Percentiles rank a stretch among this genome's conserved stretches.
phyloP scores from a whole-genome alignment of 1,140 invertebrate genomes.

The Lysiphlebus fabarum region DNA sequence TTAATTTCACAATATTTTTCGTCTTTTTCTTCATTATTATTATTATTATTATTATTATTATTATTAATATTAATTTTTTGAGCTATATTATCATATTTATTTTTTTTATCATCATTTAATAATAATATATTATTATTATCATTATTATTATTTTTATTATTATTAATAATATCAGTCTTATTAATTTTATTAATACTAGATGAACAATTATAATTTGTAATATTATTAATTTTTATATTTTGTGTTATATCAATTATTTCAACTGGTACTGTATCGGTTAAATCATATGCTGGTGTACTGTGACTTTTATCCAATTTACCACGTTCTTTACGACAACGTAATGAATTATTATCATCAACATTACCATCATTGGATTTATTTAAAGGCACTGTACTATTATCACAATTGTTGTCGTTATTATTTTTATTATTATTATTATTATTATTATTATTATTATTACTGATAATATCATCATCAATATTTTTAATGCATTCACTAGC shows the following conservation, averaged over 20 bases:
- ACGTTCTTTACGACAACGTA: constrained; percentile 39
- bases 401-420: constrained; percentile 30
- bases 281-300: constrained; percentile 73
- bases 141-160: constrained; percentile 16
- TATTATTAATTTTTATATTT: neutral
- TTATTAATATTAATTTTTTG: constrained; percentile 30
- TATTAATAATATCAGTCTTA: constrained; percentile 35
- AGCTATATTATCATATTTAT: constrained; percentile 28
- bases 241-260: constrained; percentile 32
- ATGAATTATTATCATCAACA: constrained; percentile 19
- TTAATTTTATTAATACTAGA: constrained; percentile 27
- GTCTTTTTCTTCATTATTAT: no score
- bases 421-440: constrained; percentile 11
- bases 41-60: no score
- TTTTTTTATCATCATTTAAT: constrained; percentile 9
- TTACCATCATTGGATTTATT: constrained; percentile 33
- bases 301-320: constrained; percentile 71
- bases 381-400: constrained; percentile 38
- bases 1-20: neutral
- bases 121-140: constrained; percentile 24
- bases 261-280: constrained; percentile 47
- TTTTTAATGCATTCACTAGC: no score
- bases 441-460: neutral
- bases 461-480: neutral
- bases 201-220: constrained; percentile 6